These are phyloP conservation scores for Porites australiensis DNA, from an alignment of 64 coral and sea anemone genomes.

Conservation along the genomic window DNA sequence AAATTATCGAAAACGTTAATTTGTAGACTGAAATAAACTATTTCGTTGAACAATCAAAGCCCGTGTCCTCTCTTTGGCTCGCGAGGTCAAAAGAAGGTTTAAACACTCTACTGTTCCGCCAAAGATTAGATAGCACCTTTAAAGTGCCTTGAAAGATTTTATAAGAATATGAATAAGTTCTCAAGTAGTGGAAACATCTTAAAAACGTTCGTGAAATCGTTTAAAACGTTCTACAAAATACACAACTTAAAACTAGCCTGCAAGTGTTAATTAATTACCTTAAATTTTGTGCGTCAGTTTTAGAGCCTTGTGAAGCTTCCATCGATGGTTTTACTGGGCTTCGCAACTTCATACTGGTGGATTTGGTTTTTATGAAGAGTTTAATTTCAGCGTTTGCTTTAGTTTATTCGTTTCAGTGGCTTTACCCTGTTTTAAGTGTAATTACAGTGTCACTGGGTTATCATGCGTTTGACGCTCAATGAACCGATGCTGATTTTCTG, in stretches of 20 bases:
- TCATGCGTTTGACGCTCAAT: slow-evolving; percentile 26
- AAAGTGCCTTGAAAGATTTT: not conserved
- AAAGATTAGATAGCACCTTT: not conserved
- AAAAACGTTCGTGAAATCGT: not conserved
- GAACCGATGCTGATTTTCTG: not conserved
- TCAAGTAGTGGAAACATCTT: not conserved
- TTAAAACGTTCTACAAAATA: not conserved
- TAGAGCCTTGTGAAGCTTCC: not conserved
- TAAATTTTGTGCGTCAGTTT: not conserved
- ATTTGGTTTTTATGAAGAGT: not conserved
- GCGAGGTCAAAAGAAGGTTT: too few species aligned
- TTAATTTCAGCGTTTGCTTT: not conserved
- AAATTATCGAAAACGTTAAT: too few species aligned
- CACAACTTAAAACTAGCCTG: not conserved
- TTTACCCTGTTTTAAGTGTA: not conserved
- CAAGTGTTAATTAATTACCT: not conserved
- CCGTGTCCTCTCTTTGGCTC: not conserved
- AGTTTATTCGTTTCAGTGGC: slow-evolving; percentile 6
- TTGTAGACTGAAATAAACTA: too few species aligned
- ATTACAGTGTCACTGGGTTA: not conserved
- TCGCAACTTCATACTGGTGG: slow-evolving; percentile 19
- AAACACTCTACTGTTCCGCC: not conserved
- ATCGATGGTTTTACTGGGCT: not conserved
- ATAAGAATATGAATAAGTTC: not conserved
- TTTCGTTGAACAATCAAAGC: not conserved